Base-by-base conservation (phyloP, 2,113 vertebrate genomes). In the Protobothrops mucrosquamatus region DNA sequence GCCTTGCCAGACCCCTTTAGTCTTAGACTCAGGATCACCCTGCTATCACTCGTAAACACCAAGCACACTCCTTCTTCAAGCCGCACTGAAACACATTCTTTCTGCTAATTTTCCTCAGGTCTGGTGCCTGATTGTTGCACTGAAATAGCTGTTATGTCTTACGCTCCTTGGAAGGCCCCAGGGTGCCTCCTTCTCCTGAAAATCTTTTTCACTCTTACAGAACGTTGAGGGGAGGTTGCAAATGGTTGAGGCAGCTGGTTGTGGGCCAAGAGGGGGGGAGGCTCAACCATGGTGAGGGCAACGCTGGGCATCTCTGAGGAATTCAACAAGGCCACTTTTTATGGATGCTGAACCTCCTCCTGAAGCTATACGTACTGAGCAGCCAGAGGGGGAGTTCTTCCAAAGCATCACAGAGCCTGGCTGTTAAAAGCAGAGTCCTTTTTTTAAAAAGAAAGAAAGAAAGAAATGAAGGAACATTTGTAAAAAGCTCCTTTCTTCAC, bases 71-170 rank as follows among this genome's bases (percentile, higher is more conserved):
- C 64, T 23, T 56, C 20, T 81, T 9, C 64, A 85, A 92, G 89
- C 52, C n/a, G 92, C 92, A 92, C 92, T 89, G 92, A 89, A 89
- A 89, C 88, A 85, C 92, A 51, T 92, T 89, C 92, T 69, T 92
- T 57, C 64, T 69, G 64, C 87, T 29, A 59, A 51, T 43, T n/a
- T 29, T 85, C 54, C 92, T 57, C 92, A 51, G 92, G 92, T 89
- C 43, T 29, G 56, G 64, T 54, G 54, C 92, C 64, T n/a, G 64
- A 89, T 55, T 43, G 39, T 92, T 92, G 92, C 92, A 89, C 92
- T 92, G 92, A 92, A 92, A 89, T 55, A 88, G 55, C 15, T 59
- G 23, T 86, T 46, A 88, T 74, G 88, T 64, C 51, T 88, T 55
- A 56, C 46, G 11, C 64, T 57, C 64, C 88, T 48, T 87, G 0